Percentiles rank a stretch among this genome's conserved stretches.
These are phyloP conservation scores for Notoglanidium macrostoma DNA, from an alignment of 2,797 vertebrate genomes.

Conservation along the genomic window DNA sequence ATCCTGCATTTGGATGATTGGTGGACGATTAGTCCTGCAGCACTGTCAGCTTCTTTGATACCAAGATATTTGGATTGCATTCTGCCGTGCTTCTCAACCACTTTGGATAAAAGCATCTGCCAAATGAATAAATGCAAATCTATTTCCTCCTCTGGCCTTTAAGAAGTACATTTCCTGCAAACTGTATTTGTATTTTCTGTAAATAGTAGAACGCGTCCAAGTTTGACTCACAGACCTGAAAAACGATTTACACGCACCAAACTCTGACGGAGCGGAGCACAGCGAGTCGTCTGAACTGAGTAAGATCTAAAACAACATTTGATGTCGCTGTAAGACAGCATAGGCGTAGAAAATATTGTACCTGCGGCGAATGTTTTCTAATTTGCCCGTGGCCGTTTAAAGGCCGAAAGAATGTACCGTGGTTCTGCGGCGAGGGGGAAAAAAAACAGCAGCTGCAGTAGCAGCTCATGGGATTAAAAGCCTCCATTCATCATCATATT, in stretches of 20 bases:
- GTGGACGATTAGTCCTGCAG: constrained; percentile 8
- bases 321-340: constrained; percentile 30
- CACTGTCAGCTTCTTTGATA: constrained; percentile 12
- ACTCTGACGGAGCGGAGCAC: constrained; percentile 12
- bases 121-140: constrained; percentile 28
- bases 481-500: constrained; percentile 62
- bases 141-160: background rate
- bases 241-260: constrained; percentile 30
- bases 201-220: constrained; percentile 2
- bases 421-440: constrained; percentile 40
- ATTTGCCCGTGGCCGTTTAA: constrained; percentile 41
- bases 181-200: constrained; percentile 25
- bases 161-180: constrained; percentile 1
- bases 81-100: background rate
- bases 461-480: constrained; percentile 61
- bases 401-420: constrained; percentile 43
- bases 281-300: constrained; percentile 37
- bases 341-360: constrained; percentile 27
- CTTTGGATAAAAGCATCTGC: constrained; percentile 27
- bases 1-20: background rate
- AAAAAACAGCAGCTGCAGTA: constrained; percentile 50
- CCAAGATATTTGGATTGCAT: background rate
- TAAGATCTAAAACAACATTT: constrained; percentile 38
- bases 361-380: constrained; percentile 35
- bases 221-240: constrained; percentile 3